phyloP scores from a whole-genome alignment of 2,888 invertebrate species.

The Phyllotreta cruciferae region DNA sequence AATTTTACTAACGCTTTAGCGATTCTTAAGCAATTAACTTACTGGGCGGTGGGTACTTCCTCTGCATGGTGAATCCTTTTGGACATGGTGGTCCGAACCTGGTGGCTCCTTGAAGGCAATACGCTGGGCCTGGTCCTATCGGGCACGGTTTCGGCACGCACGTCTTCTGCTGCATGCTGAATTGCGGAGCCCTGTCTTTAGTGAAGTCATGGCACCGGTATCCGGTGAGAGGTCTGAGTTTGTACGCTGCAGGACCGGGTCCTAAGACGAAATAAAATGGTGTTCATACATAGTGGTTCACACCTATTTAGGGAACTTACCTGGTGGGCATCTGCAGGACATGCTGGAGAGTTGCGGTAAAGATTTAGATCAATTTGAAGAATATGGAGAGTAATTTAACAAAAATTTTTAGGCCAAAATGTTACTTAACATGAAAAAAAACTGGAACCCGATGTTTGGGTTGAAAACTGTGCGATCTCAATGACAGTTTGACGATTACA shows the following conservation, averaged over 20 bases:
- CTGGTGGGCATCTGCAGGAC: no score
- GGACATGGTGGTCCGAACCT: conserved; percentile 59
- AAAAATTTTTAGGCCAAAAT: no score
- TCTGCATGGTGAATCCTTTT: conserved; percentile 63
- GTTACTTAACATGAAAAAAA: no score
- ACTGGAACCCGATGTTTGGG: no score
- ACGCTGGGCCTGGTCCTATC: conserved; percentile 60
- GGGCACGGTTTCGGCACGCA: conserved; percentile 45
- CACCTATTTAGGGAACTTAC: no score
- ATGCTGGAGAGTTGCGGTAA: no score
- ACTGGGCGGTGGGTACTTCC: conserved; percentile 42
- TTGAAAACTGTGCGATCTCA: no score
- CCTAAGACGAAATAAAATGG: conserved; percentile 58
- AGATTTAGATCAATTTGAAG: no score
- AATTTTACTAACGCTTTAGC: background rate
- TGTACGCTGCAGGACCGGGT: conserved; percentile 73
- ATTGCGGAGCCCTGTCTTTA: conserved; percentile 69
- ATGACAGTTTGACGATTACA: no score
- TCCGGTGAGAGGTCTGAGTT: conserved; percentile 69
- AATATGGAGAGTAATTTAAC: no score
- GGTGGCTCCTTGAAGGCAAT: conserved; percentile 63
- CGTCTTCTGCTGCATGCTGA: conserved; percentile 66
- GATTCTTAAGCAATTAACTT: background rate
- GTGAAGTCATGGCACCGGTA: conserved; percentile 69
- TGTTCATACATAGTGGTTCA: background rate